Base-by-base conservation (phyloP, 2,888 invertebrate genomes). In the Idaea straminata region DNA sequence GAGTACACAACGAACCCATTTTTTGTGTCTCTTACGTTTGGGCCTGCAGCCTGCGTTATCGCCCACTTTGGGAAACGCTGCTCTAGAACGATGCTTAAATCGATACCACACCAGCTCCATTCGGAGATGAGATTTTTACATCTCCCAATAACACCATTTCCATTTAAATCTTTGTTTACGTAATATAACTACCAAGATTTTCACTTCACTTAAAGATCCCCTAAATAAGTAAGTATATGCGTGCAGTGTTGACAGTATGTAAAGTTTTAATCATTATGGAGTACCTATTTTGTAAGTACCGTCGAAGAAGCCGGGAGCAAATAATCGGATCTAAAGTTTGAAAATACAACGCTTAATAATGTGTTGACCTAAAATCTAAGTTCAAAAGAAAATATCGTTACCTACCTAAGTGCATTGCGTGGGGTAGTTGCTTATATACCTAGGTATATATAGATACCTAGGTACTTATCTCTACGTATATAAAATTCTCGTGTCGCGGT, bases 181-280 rank as follows among this genome's bases (percentile, higher is more conserved):
- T 47, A 47, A 47, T 10, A 47, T 7, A 47, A 47, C 47, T 47
- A 47, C 47, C 5, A 10, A 47, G 10, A 13, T 47, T 47, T 47
- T 47, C 5, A 47, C 7, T 47, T 47, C 13, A 13, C 47, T 47
- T 47, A 47, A 13, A 47, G 5, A 47, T 0, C 7, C 7, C 7
- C 47, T 7, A 13, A 13, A 13, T 13, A 47, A 47, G 13, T 47
- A 7, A 10, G 10, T 36, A 38, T 67, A 69, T 66, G 69, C 68
- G 67, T 66, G 72, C 66, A 61, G 57, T 63, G 61, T 57, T 60
- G 64, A 64, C n/a, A n/a, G 62, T 70, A 62, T 66, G 69, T 63
- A 66, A 62, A 75, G 67, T 69, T 68, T 65, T 69, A 68, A 68
- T 62, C 66, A 63, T 63, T 60, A 61, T 64, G 35, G 60, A 57